These are phyloP conservation scores for Phyllostomus hastatus DNA, from an alignment of 2,113 vertebrate genomes.

Conservation along the genomic window DNA sequence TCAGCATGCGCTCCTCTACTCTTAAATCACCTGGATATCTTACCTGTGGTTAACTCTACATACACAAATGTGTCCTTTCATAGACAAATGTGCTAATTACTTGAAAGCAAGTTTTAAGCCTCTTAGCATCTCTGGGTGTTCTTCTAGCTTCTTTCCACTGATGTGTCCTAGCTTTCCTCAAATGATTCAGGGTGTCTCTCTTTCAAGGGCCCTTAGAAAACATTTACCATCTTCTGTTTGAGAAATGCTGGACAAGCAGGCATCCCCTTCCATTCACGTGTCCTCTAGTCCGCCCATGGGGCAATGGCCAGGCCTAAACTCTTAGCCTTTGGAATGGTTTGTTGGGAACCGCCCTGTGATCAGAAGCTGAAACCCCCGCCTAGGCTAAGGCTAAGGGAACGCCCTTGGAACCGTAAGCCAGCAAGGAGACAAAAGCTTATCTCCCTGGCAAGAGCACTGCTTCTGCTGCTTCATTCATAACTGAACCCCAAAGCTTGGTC, in stretches of 20 bases:
- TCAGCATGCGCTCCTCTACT: neutral
- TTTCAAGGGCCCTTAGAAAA: neutral
- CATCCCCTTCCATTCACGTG: neutral
- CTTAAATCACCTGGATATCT: neutral
- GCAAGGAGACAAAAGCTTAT: no score
- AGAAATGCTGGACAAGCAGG: neutral
- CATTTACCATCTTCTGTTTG: neutral
- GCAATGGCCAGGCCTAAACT: neutral
- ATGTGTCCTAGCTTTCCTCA: rapidly evolving
- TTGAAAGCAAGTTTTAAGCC: neutral
- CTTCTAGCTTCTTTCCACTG: neutral
- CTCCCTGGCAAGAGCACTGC: no score
- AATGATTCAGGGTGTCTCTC: neutral
- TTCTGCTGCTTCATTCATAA: no score
- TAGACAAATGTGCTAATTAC: neutral
- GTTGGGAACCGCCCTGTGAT: no score
- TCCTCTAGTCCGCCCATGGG: neutral
- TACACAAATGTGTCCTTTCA: neutral
- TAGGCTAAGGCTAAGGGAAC: no score
- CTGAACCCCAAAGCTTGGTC: no score
- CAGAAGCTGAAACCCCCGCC: no score
- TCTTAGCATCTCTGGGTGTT: neutral
- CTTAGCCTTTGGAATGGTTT: neutral
- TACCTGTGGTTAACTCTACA: neutral
- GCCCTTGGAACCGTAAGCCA: no score